Evolutionary conservation across 2,888 invertebrate species (phyloP).

Genomic region (Parnassius apollo): DNA sequence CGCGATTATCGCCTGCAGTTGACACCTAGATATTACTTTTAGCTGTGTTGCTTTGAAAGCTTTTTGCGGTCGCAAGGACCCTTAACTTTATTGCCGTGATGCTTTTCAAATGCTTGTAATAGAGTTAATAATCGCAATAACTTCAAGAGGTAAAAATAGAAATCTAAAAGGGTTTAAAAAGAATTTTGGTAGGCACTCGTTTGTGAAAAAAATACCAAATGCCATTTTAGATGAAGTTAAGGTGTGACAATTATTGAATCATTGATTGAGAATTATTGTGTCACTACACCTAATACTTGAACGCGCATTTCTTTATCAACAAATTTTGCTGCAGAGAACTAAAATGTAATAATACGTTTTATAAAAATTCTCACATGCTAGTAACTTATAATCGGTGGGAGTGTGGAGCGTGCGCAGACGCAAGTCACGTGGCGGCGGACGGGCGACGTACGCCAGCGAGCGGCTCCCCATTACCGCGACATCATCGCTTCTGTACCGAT

Average conservation of each 20-base stretch:
- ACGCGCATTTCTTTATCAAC: too few species aligned
- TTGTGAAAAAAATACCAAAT: too few species aligned
- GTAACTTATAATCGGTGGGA: constrained; percentile 74
- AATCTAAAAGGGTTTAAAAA: background rate
- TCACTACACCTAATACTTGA: too few species aligned
- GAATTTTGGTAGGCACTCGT: background rate
- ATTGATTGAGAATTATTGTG: too few species aligned
- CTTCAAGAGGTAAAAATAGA: constrained; percentile 31
- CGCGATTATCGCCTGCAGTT: constrained; percentile 79
- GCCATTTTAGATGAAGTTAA: too few species aligned
- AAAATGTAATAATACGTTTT: constrained; percentile 10
- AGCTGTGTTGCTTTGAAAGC: constrained; percentile 44
- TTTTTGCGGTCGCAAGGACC: constrained; percentile 59
- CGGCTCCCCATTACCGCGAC: constrained; percentile 73
- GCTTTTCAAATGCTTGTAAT: constrained; percentile 42
- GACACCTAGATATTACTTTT: constrained; percentile 80
- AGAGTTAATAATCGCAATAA: constrained; percentile 43
- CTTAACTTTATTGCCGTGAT: constrained; percentile 66
- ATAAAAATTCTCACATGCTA: constrained; percentile 58
- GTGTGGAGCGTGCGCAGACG: constrained; percentile 48
- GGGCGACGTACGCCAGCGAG: constrained; percentile 41
- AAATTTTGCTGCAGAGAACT: background rate
- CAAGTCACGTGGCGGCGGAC: constrained; percentile 43
- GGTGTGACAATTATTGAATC: too few species aligned
- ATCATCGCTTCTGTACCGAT: constrained; percentile 48